phyloP scores from a whole-genome alignment of 2,888 invertebrate genomes.

The Tipula confusa region DNA sequence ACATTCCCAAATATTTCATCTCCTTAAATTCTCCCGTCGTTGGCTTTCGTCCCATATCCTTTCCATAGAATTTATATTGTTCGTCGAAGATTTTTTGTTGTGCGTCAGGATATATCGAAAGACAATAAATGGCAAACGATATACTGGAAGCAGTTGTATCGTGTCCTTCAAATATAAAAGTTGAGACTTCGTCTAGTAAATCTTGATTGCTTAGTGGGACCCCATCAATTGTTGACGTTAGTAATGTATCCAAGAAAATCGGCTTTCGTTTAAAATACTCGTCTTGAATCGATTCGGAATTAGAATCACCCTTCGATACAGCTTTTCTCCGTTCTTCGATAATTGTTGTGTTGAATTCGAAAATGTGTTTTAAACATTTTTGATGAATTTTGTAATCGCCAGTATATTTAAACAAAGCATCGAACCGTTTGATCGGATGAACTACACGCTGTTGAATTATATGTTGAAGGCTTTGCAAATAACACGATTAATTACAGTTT shows the following conservation, averaged over 20 bases:
- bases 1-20: conserved; percentile 46
- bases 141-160: conserved; percentile 59
- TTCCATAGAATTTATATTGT: conserved; percentile 50
- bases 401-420: conserved; percentile 41
- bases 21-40: conserved; percentile 43
- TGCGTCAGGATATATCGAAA: conserved; percentile 52
- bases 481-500: neutral
- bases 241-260: conserved; percentile 45
- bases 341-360: neutral
- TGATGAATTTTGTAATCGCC: conserved; percentile 41
- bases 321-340: neutral
- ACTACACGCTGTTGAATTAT: conserved; percentile 42
- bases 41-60: conserved; percentile 42
- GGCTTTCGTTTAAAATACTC: conserved; percentile 38
- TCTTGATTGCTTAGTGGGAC: conserved; percentile 41
- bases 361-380: conserved; percentile 43
- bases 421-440: conserved; percentile 42
- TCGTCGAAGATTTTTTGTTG: conserved; percentile 54
- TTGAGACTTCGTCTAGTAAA: conserved; percentile 47
- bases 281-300: neutral
- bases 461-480: conserved; percentile 42
- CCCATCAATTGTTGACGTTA: conserved; percentile 43
- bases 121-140: conserved; percentile 51
- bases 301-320: neutral
- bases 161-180: conserved; percentile 53